phyloP scores from a whole-genome alignment of 2,797 vertebrate species.

The Otolemur crassicaudatus region DNA sequence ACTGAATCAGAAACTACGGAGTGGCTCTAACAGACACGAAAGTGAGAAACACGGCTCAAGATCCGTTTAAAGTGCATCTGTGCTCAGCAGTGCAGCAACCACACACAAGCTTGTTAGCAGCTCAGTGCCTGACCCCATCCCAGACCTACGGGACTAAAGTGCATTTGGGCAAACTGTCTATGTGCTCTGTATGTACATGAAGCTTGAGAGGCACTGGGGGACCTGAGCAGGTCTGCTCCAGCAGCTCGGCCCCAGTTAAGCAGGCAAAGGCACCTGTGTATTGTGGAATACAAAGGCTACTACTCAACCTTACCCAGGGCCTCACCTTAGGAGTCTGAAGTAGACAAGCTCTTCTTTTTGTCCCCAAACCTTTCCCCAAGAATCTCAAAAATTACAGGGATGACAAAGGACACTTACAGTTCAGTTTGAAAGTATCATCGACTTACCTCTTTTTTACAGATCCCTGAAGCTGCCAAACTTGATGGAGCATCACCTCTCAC shows the following conservation, averaged over 20 bases:
- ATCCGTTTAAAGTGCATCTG: background rate
- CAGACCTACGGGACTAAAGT: background rate
- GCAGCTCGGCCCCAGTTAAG: background rate
- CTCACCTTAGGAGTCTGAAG: background rate
- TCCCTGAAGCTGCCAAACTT: constrained; percentile 93
- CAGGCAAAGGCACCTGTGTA: background rate
- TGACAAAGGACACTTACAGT: background rate
- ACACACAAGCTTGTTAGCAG: background rate
- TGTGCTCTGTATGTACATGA: rapidly evolving
- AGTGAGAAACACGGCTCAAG: background rate
- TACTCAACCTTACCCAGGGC: background rate
- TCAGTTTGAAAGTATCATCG: background rate
- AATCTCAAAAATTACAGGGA: background rate
- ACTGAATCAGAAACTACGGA: background rate
- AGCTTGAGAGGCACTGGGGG: background rate
- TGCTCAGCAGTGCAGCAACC: background rate
- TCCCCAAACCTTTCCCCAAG: background rate
- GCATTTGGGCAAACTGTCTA: background rate
- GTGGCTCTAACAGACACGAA: background rate
- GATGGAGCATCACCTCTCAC: constrained; percentile 96
- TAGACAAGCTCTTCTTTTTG: background rate
- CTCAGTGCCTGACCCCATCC: rapidly evolving
- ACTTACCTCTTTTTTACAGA: constrained; percentile 97
- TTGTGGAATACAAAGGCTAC: background rate
- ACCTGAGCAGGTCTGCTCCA: background rate